Conservation (phyloP, 2,113 vertebrate species). For the Gavialis gangeticus region DNA sequence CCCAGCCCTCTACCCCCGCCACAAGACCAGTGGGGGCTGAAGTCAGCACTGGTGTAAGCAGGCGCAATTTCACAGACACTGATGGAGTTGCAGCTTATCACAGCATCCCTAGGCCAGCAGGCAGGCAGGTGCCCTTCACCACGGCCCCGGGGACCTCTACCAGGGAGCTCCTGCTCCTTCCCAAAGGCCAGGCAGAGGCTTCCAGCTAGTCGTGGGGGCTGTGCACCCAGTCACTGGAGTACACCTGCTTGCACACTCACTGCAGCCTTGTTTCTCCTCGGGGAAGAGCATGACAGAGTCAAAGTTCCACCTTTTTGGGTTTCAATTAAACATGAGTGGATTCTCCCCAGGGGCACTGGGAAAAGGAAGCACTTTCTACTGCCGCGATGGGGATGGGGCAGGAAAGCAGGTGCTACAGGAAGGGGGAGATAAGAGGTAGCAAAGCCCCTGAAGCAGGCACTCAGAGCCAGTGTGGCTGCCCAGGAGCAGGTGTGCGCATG, state of each 20-base stretch:
- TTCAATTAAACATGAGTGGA: neutral
- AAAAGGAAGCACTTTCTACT: neutral
- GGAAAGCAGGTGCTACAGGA: too few relatives aligned
- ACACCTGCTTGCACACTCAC: neutral
- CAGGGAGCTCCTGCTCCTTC: neutral
- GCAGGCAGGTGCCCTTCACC: neutral
- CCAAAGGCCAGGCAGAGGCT: neutral
- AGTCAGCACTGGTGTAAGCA: neutral
- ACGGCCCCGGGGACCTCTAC: neutral
- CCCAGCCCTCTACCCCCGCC: too few relatives aligned
- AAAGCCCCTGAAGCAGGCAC: too few relatives aligned
- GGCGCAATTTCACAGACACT: neutral
- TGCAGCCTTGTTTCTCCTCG: neutral
- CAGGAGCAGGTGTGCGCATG: rapidly evolving
- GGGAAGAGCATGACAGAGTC: neutral
- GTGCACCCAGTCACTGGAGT: neutral
- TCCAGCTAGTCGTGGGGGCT: neutral
- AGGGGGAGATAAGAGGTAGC: too few relatives aligned
- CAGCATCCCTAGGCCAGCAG: neutral
- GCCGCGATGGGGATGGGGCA: neutral
- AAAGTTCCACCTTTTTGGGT: neutral
- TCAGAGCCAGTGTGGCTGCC: neutral
- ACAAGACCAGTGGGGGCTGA: neutral
- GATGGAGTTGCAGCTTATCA: neutral
- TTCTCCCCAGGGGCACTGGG: too few relatives aligned